Percentiles rank a stretch among this genome's conserved stretches.
Evolutionary conservation across 2,113 vertebrate species (phyloP).

Genomic region (Mionectes macconnelli): DNA sequence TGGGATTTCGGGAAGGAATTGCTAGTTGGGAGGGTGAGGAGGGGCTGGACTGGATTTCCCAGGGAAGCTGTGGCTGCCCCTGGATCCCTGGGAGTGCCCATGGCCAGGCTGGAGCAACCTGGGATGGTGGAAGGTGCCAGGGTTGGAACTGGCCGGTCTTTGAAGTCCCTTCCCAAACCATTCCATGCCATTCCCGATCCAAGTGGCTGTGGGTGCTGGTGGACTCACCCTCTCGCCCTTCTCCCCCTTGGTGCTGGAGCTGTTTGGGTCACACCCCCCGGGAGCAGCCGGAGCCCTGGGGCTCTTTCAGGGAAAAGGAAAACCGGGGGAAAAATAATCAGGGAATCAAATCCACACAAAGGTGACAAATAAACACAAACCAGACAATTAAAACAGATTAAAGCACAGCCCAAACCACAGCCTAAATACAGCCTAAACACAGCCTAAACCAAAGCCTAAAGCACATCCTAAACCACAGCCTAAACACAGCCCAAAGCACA

Average conservation of each 20-base stretch:
- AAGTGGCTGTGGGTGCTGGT: not conserved
- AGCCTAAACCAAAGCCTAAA: too few relatives aligned
- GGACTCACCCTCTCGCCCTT: constrained; percentile 83
- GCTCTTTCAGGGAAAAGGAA: not conserved
- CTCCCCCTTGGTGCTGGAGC: constrained; percentile 80
- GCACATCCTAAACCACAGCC: too few relatives aligned
- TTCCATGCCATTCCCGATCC: not conserved
- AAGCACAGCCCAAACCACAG: too few relatives aligned
- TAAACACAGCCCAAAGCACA: too few relatives aligned
- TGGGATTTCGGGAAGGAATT: not conserved
- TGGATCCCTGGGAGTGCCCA: not conserved
- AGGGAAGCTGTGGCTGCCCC: not conserved
- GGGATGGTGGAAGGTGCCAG: fast-evolving
- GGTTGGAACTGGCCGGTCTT: not conserved
- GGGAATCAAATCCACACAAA: not conserved
- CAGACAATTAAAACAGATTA: too few relatives aligned
- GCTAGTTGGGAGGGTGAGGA: not conserved
- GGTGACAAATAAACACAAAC: not conserved
- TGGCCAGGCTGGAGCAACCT: not conserved
- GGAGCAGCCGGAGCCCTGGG: constrained; percentile 66
- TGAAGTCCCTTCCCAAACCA: not conserved
- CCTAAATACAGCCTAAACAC: too few relatives aligned
- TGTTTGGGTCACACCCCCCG: constrained; percentile 71
- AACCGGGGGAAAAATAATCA: not conserved
- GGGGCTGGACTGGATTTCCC: fast-evolving